These are phyloP conservation scores for Drosophila pseudoobscura DNA, from an alignment of 1,140 invertebrate genomes.

Conservation along the genomic window DNA sequence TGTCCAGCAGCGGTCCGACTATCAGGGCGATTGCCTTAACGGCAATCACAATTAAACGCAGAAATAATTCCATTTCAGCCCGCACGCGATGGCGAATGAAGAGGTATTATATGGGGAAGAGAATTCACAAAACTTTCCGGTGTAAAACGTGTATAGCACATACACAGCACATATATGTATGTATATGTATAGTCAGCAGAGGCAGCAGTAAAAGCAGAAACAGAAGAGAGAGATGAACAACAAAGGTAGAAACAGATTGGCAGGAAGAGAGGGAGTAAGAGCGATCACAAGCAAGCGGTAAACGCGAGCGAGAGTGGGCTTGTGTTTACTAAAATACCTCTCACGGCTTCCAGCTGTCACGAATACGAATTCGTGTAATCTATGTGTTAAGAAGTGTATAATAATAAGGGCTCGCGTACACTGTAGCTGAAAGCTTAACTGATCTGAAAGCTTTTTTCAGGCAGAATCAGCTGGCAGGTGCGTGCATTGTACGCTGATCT, in stretches of 20 bases:
- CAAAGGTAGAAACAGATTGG: no score
- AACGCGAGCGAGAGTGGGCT: not conserved
- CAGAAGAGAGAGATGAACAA: not conserved
- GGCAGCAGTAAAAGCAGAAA: not conserved
- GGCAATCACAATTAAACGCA: slow-evolving; percentile 50
- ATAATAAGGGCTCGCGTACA: no score
- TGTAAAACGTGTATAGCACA: not conserved
- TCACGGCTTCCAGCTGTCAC: not conserved
- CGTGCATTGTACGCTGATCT: no score
- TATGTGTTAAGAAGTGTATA: not conserved
- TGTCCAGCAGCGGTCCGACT: slow-evolving; percentile 13
- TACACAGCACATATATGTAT: no score
- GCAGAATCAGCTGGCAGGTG: no score
- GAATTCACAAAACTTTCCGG: slow-evolving; percentile 1
- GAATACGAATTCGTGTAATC: no score
- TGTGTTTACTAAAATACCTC: not conserved
- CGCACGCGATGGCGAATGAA: not conserved
- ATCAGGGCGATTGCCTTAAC: slow-evolving; percentile 42
- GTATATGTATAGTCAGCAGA: not conserved
- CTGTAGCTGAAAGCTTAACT: no score
- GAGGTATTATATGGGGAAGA: slow-evolving; percentile 4
- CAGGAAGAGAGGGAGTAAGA: slow-evolving; percentile 4
- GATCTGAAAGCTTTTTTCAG: no score
- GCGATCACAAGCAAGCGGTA: not conserved
- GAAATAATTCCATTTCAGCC: slow-evolving; percentile 54